phyloP scores from a whole-genome alignment of 2,113 vertebrate genomes.

The Dunckerocampus dactyliophorus region DNA sequence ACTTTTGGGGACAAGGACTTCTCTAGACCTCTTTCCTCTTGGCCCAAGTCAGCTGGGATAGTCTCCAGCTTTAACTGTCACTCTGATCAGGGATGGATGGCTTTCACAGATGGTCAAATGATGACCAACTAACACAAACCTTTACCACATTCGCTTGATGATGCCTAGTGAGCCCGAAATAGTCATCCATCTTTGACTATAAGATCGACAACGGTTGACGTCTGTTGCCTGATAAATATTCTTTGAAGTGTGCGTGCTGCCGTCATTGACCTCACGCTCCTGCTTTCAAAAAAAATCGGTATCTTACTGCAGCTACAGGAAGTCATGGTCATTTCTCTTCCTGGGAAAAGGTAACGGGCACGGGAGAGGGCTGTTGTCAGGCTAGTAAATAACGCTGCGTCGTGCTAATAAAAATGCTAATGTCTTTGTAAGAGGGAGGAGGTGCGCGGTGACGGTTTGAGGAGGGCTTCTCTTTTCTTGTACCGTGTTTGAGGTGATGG shows the following conservation, averaged over 20 bases:
- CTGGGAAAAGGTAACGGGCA: background rate
- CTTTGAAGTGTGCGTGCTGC: background rate
- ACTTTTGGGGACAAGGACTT: too few relatives aligned
- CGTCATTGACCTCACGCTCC: background rate
- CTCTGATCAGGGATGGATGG: too few relatives aligned
- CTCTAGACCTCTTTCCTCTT: background rate
- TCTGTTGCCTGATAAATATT: background rate
- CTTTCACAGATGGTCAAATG: too few relatives aligned
- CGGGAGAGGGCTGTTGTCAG: conserved; percentile 22
- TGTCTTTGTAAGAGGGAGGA: conserved; percentile 18
- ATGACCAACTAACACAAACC: too few relatives aligned
- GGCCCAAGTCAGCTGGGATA: too few relatives aligned
- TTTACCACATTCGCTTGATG: too few relatives aligned
- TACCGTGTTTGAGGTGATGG: conserved; percentile 43
- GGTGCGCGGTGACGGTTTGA: background rate
- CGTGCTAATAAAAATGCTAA: conserved; percentile 72
- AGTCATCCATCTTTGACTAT: too few relatives aligned
- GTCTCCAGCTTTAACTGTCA: too few relatives aligned
- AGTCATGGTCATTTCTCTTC: conserved; percentile 37
- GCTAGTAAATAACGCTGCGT: conserved; percentile 55
- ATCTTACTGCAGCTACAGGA: conserved; percentile 19
- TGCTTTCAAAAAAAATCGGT: conserved; percentile 21
- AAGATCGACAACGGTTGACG: too few relatives aligned
- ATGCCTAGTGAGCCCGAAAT: too few relatives aligned
- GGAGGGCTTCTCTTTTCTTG: background rate